phyloP scores from a whole-genome alignment of 2,113 vertebrate species.

The Grus americana region DNA sequence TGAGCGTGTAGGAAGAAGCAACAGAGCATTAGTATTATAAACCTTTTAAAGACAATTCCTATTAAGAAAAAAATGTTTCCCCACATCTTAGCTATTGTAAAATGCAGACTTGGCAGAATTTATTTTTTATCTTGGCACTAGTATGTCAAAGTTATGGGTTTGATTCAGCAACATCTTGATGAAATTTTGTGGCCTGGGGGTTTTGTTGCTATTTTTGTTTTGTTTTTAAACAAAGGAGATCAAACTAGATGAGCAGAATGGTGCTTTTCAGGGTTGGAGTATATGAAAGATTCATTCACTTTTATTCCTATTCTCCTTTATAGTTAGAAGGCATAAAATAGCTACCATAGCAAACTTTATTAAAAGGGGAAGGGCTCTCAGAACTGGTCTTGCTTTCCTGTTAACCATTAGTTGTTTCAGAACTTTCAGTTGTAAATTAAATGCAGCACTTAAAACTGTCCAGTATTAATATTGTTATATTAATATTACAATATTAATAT shows the following conservation, averaged over 20 bases:
- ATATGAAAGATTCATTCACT: neutral
- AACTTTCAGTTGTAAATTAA: neutral
- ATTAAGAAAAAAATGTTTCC: neutral
- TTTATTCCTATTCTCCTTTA: neutral
- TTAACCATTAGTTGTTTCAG: neutral
- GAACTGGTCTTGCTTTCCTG: neutral
- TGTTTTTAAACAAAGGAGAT: neutral
- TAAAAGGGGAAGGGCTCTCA: neutral
- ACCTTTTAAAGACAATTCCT: neutral
- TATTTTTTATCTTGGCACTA: neutral
- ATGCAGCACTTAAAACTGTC: neutral
- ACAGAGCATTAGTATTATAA: neutral
- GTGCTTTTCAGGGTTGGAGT: neutral
- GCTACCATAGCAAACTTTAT: neutral
- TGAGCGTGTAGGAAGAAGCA: neutral
- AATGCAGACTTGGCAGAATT: neutral
- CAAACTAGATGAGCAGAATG: neutral
- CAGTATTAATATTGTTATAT: neutral
- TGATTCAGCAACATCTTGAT: conserved; percentile 17
- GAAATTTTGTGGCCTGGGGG: neutral
- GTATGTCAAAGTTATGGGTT: neutral
- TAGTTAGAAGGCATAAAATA: neutral
- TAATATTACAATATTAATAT: too few relatives aligned
- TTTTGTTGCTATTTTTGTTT: conserved; percentile 9
- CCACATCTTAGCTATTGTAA: neutral